Percentiles rank a stretch among this genome's conserved stretches.
phyloP scores from a whole-genome alignment of 2,113 vertebrate species.

The Grallaria varia region DNA sequence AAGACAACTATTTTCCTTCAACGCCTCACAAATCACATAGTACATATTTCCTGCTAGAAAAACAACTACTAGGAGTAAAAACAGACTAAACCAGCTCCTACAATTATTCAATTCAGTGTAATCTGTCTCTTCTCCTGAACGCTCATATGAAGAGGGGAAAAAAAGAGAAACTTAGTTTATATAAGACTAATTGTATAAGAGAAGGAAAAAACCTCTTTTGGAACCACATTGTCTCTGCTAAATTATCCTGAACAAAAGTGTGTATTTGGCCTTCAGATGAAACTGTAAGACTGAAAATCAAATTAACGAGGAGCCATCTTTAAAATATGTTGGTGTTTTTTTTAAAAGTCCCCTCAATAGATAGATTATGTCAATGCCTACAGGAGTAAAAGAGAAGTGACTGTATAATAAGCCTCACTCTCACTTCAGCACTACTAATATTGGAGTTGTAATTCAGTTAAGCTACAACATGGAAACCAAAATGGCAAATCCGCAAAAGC shows the following conservation, averaged over 20 bases:
- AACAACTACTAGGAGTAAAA: background rate
- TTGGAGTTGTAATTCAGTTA: background rate
- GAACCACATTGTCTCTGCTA: background rate
- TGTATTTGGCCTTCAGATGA: background rate
- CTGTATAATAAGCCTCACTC: background rate
- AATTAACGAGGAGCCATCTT: background rate
- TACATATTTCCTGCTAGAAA: background rate
- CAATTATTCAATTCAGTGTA: background rate
- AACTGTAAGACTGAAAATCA: background rate
- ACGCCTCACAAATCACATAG: background rate
- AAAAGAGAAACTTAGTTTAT: background rate
- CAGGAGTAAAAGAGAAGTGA: background rate
- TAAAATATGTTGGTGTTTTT: background rate
- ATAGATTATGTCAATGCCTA: background rate
- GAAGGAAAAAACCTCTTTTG: background rate
- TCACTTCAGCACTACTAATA: background rate
- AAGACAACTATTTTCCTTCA: background rate
- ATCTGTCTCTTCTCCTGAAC: background rate
- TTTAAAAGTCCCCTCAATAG: background rate
- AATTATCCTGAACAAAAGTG: background rate
- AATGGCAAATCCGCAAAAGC: background rate
- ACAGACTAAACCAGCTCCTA: background rate
- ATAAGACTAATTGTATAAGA: background rate
- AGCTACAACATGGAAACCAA: background rate
- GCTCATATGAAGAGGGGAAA: background rate